These are phyloP conservation scores for Drosophila willistoni DNA, from an alignment of 1,140 invertebrate genomes.

Conservation along the genomic window DNA sequence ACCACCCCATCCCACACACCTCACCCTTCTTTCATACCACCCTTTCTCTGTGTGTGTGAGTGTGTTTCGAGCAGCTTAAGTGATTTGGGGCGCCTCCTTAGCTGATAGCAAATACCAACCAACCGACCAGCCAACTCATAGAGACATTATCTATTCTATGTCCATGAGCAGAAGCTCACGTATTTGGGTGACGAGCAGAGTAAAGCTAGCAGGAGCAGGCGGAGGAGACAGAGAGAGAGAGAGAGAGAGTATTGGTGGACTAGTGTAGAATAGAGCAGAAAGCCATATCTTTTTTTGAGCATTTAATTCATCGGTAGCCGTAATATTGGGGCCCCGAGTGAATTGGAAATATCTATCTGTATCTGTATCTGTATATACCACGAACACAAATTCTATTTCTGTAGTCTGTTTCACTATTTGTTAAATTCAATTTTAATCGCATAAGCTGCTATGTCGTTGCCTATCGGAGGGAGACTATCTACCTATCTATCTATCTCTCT, in stretches of 20 bases:
- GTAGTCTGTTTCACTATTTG: constrained; percentile 39
- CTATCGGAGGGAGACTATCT: constrained; percentile 65
- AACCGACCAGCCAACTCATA: constrained; percentile 12
- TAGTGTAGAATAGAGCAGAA: constrained; percentile 8
- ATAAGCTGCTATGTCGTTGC: constrained; percentile 72
- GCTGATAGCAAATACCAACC: constrained; percentile 59
- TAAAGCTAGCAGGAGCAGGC: neutral
- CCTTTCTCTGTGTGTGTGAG: constrained; percentile 23
- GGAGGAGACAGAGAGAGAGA: constrained; percentile 2
- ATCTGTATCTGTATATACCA: neutral
- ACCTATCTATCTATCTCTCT: constrained; percentile 55
- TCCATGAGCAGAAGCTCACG: constrained; percentile 16
- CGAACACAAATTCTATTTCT: constrained; percentile 57
- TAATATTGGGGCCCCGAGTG: constrained; percentile 7
- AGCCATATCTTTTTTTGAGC: constrained; percentile 59
- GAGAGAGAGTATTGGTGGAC: constrained; percentile 18
- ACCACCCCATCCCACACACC: neutral
- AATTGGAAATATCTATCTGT: constrained; percentile 23
- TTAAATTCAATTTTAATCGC: constrained; percentile 81
- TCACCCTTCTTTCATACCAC: neutral
- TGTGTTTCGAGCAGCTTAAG: constrained; percentile 69
- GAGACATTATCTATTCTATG: constrained; percentile 63
- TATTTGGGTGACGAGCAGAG: constrained; percentile 8
- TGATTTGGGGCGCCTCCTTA: constrained; percentile 81
- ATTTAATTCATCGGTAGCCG: constrained; percentile 44